Percentiles rank a stretch among this genome's conserved stretches.
phyloP scores from a whole-genome alignment of 2,888 invertebrate genomes.

The Drosophila birchii region DNA sequence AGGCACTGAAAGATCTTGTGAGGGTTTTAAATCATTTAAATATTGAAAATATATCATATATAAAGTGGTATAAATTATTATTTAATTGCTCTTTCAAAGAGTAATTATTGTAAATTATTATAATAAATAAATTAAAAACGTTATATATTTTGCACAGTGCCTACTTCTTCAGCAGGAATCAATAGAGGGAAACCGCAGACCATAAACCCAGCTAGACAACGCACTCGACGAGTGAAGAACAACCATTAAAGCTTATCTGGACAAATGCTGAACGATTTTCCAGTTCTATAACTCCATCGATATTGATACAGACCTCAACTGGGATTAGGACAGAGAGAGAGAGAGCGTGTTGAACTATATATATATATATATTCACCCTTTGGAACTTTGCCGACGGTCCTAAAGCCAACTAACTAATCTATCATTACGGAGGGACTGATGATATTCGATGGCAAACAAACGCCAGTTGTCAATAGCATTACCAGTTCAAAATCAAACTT shows the following conservation, averaged over 20 bases:
- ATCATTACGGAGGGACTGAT: constrained; percentile 47
- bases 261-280: constrained; percentile 46
- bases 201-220: constrained; percentile 12
- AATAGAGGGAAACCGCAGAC: constrained; percentile 4
- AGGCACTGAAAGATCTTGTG: constrained; percentile 10
- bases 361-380: constrained; percentile 14
- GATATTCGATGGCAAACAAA: constrained; percentile 28
- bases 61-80: too few relatives aligned
- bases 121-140: background rate
- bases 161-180: constrained; percentile 7
- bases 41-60: too few relatives aligned
- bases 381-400: constrained; percentile 62
- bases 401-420: constrained; percentile 65
- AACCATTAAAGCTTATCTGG: constrained; percentile 72
- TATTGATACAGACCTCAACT: constrained; percentile 83
- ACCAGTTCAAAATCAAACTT: constrained; percentile 49
- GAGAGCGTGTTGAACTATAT: constrained; percentile 59
- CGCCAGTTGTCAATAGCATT: constrained; percentile 23
- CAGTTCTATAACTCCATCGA: constrained; percentile 31
- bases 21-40: background rate
- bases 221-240: constrained; percentile 57
- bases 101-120: background rate
- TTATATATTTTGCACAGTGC: constrained; percentile 34
- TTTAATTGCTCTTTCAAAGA: background rate
- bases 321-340: constrained; percentile 80